Base-by-base conservation (phyloP, 1,140 invertebrate species). In the Saccostrea cuccullata region DNA sequence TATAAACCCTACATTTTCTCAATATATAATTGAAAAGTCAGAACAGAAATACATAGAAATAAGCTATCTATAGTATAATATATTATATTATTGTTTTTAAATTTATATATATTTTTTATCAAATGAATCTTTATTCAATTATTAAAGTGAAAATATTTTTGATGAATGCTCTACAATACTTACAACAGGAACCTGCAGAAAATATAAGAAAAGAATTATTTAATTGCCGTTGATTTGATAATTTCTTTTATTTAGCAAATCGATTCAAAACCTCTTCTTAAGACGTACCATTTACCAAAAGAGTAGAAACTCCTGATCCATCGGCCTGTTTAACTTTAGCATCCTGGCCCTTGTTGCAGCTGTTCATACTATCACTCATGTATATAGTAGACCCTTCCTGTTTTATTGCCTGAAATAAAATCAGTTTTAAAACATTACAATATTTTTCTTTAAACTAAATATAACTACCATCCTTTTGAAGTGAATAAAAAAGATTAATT, bases 281-380 rank as follows among this genome's bases (percentile, higher is more conserved):
- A 20, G 4, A n/a, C 82, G n/a, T n/a, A 84, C 82, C 30, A 20
- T 85, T 58, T 26, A 15, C 30, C 20, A 56, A 55, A 26, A 85
- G 26, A 23, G 84, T 60, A n/a, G 60, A 4, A 13, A 26, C 26
- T 36, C 84, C 84, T 23, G 47, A 56, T 17, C 84, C 84, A 30
- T 85, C 84, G 5, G n/a, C 17, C 47, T 58, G 55, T 64, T 30
- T 85, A 20, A 40, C 26, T 85, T 36, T 30, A 26, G 56, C 55
- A 20, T 26, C 12, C 47, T 85, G 84, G 1, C 56, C 56, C 20
- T 20, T 20, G 30, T 17, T 56, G 40, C 84, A 85, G 8, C 84
- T 85, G 13, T 56, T 56, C 15, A 36, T 56, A 64, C 58, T 85
- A 26, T 85, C 84, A 85, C 84, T 85, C 84, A 85, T 85, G 13